Percentiles rank a stretch among this genome's conserved stretches.
These are phyloP conservation scores for Hyles lineata DNA, from an alignment of 2,888 invertebrate genomes.

Conservation along the genomic window DNA sequence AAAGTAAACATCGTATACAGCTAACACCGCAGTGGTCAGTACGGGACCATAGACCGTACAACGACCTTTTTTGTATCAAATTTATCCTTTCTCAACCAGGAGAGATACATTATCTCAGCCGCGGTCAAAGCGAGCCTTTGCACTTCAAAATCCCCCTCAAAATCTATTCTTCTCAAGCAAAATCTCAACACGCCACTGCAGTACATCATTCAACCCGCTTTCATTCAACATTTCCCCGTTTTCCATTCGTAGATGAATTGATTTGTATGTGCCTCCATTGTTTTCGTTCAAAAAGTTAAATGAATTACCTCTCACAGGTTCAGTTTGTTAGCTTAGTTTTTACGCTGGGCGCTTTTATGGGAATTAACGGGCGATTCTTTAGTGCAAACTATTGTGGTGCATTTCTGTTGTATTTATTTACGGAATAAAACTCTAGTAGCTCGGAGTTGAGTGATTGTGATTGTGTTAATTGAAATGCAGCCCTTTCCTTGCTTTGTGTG, in stretches of 20 bases:
- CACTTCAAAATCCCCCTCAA: conserved; percentile 9
- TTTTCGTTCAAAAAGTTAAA: conserved; percentile 35
- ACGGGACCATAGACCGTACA: not conserved
- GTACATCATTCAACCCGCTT: conserved; percentile 1
- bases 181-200: not conserved
- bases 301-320: conserved; percentile 28
- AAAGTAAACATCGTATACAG: not conserved
- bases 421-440: conserved; percentile 2
- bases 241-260: conserved; percentile 34
- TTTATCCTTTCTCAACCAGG: not conserved
- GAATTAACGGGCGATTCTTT: conserved; percentile 23
- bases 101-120: conserved; percentile 8
- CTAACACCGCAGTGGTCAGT: not conserved
- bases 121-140: conserved; percentile 9
- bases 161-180: not conserved
- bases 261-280: conserved; percentile 33
- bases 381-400: conserved; percentile 7
- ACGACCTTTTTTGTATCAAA: conserved; percentile 7
- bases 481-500: not conserved
- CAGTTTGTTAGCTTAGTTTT: conserved; percentile 22
- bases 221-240: conserved; percentile 16
- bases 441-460: conserved; percentile 1
- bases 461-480: not conserved
- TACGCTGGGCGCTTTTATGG: conserved; percentile 23
- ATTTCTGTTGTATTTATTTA: conserved; percentile 19